Base-by-base conservation (phyloP, 2,888 invertebrate genomes). In the Synanthedon andrenaeformis region DNA sequence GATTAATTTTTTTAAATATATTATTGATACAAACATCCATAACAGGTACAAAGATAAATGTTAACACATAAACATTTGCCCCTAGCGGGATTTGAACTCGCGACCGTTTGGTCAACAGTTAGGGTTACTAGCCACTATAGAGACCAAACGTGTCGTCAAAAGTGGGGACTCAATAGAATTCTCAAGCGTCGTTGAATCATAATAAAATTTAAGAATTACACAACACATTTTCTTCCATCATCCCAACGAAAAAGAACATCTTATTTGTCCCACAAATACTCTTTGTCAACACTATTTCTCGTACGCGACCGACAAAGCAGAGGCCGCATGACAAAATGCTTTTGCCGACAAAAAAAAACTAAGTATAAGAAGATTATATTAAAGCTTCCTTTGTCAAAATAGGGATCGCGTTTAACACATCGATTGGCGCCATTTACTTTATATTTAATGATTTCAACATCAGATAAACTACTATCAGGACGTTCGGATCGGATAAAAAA, bases 311-410 rank as follows among this genome's bases (percentile, higher is more conserved):
- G 65, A 65, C 70, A 70, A 69, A 69, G 50, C 55, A 23, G 55
- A 59, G 66, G 60, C 60, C 56, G 59, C 56, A 65, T 63, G 66
- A 66, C 61, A 65, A 56, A 19, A 61, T 56, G 58, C 62, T 58
- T 65, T 66, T 62, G 63, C 61, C 62, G 54, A 42, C 57, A 62
- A 62, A 62, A 68, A 65, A 65, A 63, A 35, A 35, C 35, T 35
- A n/a, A n/a, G n/a, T n/a, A 35, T 67, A 65, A 71, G 69, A 60
- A 67, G 76, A 74, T 75, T 75, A 73, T 53, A 66, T 60, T 65
- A 70, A 75, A 75, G 74, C 73, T 72, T 72, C 72, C 63, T 76
- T 81, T 78, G 78, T 79, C 75, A 74, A 70, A 78, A 77, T 72
- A 76, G 62, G 59, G 65, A 67, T 58, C 67, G 70, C 70, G 61